Conservation (phyloP, 2,888 invertebrate species). For the Megastigmus dorsalis region DNA sequence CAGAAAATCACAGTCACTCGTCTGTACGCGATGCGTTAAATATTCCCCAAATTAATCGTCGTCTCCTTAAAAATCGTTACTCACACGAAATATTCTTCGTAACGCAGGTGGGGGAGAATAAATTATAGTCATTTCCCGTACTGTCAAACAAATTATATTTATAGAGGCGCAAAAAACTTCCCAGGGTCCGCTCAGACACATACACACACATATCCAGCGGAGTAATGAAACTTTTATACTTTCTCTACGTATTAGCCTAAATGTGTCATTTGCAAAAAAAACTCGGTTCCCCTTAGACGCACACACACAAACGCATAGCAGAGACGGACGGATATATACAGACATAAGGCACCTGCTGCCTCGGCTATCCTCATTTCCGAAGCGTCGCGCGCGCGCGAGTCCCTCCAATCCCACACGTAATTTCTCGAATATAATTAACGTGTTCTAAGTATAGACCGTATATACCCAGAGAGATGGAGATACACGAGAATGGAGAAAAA, state of each 20-base stretch:
- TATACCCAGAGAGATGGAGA: neutral
- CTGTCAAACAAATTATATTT: constrained; percentile 2
- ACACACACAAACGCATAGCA: neutral
- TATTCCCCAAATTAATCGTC: too few species aligned
- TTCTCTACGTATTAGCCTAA: constrained; percentile 39
- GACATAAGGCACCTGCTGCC: too few species aligned
- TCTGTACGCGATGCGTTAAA: too few species aligned
- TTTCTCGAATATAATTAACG: constrained; percentile 25
- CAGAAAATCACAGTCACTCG: too few species aligned
- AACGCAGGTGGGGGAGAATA: too few species aligned
- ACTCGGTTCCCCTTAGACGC: neutral
- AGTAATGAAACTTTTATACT: constrained; percentile 35
- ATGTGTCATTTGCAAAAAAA: constrained; percentile 40
- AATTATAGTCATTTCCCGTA: constrained; percentile 22
- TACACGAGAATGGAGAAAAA: neutral
- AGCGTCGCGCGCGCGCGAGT: neutral
- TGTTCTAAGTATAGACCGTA: neutral
- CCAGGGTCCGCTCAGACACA: constrained; percentile 9
- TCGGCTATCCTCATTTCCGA: neutral
- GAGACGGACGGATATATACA: too few species aligned
- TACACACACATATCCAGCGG: neutral
- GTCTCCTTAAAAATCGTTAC: too few species aligned
- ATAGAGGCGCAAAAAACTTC: constrained; percentile 20
- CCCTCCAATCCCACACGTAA: constrained; percentile 7
- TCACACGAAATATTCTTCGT: too few species aligned